Percentiles rank a stretch among this genome's conserved stretches.
phyloP scores from a whole-genome alignment of 2,888 invertebrate species.

The Drosophila meridionalis region DNA sequence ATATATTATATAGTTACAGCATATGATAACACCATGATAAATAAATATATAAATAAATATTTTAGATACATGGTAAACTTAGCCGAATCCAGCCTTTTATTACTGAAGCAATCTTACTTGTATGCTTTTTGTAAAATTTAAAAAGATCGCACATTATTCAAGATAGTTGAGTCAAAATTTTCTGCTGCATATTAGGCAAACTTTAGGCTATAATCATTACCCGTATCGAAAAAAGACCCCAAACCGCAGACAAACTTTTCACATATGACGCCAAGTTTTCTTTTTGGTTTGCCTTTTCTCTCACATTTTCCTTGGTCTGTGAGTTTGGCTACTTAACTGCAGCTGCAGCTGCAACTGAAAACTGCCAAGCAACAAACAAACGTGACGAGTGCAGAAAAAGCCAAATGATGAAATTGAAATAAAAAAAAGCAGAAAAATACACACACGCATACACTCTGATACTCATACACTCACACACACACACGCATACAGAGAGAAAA shows the following conservation, averaged over 20 bases:
- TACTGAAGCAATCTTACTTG: neutral
- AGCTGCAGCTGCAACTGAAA: conserved; percentile 53
- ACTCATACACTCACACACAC: conserved; percentile 11
- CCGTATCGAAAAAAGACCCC: conserved; percentile 63
- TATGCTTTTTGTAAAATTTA: conserved; percentile 11
- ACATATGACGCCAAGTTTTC: conserved; percentile 77
- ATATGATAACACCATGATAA: no score
- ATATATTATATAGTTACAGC: no score
- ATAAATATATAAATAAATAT: neutral
- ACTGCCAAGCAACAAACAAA: conserved; percentile 53
- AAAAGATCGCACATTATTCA: conserved; percentile 49
- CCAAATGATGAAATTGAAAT: conserved; percentile 59
- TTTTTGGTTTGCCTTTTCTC: conserved; percentile 29
- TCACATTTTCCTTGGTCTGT: conserved; percentile 31
- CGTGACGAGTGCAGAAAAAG: conserved; percentile 66
- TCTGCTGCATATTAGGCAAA: conserved; percentile 61
- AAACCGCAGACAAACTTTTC: conserved; percentile 75
- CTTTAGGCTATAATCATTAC: conserved; percentile 70
- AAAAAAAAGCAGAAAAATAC: conserved; percentile 16
- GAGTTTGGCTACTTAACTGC: conserved; percentile 74
- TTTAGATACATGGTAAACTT: no score
- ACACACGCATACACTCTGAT: conserved; percentile 11
- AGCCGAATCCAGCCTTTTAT: neutral
- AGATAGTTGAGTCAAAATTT: conserved; percentile 25
- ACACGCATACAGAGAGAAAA: conserved; percentile 22